These are phyloP conservation scores for Platyrinchus mystaceus DNA, from an alignment of 2,797 vertebrate species.

Conservation along the genomic window DNA sequence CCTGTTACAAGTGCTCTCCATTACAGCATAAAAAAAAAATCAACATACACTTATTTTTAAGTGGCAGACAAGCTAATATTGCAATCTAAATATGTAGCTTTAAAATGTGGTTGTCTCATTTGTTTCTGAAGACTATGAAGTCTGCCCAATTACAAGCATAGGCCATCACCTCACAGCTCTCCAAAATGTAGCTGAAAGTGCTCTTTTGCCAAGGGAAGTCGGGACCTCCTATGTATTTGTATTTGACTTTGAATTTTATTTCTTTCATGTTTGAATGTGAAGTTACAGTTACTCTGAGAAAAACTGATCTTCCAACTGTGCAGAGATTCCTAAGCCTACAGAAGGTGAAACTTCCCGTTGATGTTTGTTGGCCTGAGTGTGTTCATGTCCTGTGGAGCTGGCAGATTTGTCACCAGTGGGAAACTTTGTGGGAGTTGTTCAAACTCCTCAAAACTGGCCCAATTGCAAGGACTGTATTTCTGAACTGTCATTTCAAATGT, in stretches of 20 bases:
- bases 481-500: neutral
- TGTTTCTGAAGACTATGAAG: neutral
- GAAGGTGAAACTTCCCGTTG: neutral
- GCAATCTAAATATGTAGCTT: neutral
- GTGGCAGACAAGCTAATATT: neutral
- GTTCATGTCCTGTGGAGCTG: neutral
- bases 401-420: neutral
- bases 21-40: neutral
- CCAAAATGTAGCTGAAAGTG: neutral
- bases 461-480: neutral
- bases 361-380: neutral
- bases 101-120: neutral
- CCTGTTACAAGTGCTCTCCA: neutral
- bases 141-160: neutral
- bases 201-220: neutral
- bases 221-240: neutral
- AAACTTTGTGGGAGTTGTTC: neutral
- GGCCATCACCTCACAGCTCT: neutral
- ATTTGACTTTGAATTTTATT: neutral
- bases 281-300: neutral
- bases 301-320: neutral
- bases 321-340: neutral
- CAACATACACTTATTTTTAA: neutral
- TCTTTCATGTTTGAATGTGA: neutral
- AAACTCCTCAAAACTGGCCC: neutral